Evolutionary conservation across 2,113 vertebrate species (phyloP).

Genomic region (Brachyhypopomus occidentalis): DNA sequence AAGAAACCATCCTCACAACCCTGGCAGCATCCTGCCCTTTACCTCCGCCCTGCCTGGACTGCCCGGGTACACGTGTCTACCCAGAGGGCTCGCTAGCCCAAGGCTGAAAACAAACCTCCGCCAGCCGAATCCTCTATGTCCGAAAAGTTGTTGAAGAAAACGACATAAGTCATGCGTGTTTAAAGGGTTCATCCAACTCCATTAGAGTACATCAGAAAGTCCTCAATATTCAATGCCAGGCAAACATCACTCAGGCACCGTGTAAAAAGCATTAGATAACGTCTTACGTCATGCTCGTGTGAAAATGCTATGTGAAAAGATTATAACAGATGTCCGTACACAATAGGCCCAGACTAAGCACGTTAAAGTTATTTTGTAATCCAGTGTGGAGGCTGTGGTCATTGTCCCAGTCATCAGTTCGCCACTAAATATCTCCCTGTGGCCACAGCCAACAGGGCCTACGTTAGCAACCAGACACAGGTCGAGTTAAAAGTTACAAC

Average conservation of each 20-base stretch:
- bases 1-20: too few relatives aligned
- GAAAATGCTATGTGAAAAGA: too few relatives aligned
- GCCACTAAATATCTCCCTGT: background rate
- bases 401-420: background rate
- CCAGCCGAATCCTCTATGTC: background rate
- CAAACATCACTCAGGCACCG: too few relatives aligned
- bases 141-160: background rate
- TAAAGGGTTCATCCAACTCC: background rate
- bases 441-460: constrained; percentile 15
- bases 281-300: too few relatives aligned
- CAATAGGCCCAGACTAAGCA: background rate
- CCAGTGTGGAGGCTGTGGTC: background rate
- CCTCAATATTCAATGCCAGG: too few relatives aligned
- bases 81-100: background rate
- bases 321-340: background rate
- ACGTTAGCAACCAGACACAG: constrained; percentile 54
- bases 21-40: too few relatives aligned
- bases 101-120: background rate
- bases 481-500: background rate
- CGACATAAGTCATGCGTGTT: background rate
- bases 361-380: background rate
- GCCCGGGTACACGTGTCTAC: background rate
- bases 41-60: background rate
- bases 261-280: too few relatives aligned
- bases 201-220: too few relatives aligned